Evolutionary conservation across 2,888 invertebrate species (phyloP).

Genomic region (Terebella lapidaria): DNA sequence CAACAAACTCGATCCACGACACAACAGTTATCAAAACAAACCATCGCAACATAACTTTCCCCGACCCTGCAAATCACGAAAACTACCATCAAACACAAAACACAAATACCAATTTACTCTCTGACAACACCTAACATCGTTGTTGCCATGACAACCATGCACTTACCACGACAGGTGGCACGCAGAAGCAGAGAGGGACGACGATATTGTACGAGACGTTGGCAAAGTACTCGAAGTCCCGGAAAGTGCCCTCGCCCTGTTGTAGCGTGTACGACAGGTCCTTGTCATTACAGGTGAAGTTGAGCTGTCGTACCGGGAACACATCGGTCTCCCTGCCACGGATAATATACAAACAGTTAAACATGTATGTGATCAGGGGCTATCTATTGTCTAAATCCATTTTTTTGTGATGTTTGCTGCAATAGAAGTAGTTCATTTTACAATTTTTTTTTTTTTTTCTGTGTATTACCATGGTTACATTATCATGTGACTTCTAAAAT

Average conservation of each 20-base stretch:
- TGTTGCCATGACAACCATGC: too few relatives aligned
- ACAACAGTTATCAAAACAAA: too few relatives aligned
- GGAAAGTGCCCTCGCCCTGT: slow-evolving; percentile 1
- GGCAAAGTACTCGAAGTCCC: slow-evolving; percentile 23
- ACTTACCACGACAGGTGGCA: slow-evolving; percentile 25
- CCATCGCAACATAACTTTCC: too few relatives aligned
- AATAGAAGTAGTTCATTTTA: background rate
- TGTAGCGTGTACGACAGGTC: slow-evolving; percentile 1
- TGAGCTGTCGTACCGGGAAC: slow-evolving; percentile 18
- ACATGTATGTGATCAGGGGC: background rate
- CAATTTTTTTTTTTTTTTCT: too few relatives aligned
- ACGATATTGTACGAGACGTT: slow-evolving; percentile 20
- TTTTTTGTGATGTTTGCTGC: background rate
- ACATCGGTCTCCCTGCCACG: slow-evolving; percentile 19
- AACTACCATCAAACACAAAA: too few relatives aligned
- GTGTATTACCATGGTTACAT: too few relatives aligned
- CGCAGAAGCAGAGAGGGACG: slow-evolving; percentile 20
- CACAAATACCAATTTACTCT: too few relatives aligned
- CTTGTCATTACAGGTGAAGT: slow-evolving; percentile 18
- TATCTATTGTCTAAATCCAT: background rate
- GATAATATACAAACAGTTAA: too few relatives aligned
- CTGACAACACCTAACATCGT: too few relatives aligned
- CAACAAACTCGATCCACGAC: too few relatives aligned
- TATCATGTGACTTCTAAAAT: too few relatives aligned
- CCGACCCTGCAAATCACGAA: too few relatives aligned